phyloP scores from a whole-genome alignment of 2,113 vertebrate species.

The Verasper variegatus region DNA sequence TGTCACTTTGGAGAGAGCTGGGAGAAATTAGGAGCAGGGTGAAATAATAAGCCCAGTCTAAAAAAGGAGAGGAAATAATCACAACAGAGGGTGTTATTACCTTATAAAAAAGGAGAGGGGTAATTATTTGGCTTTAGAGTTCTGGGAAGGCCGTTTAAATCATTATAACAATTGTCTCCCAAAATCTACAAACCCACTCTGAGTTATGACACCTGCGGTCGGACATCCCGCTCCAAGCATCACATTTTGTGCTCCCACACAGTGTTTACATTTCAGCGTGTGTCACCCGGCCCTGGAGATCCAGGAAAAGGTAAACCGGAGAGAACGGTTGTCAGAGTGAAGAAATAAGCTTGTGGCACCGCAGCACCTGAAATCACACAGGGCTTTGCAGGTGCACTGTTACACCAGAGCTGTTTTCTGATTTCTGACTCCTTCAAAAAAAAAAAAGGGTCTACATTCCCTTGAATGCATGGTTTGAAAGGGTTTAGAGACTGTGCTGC shows the following conservation, averaged over 20 bases:
- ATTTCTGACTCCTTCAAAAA: not conserved
- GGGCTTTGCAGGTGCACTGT: slow-evolving; percentile 40
- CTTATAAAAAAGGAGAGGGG: slow-evolving; percentile 27
- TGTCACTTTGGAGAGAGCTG: slow-evolving; percentile 40
- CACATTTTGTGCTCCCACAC: slow-evolving; percentile 44
- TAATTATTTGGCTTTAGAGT: slow-evolving; percentile 38
- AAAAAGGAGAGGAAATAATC: slow-evolving; percentile 30
- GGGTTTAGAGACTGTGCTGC: not conserved
- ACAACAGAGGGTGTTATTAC: slow-evolving; percentile 35
- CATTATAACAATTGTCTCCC: slow-evolving; percentile 62
- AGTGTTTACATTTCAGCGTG: slow-evolving; percentile 62
- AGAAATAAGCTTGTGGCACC: slow-evolving; percentile 57
- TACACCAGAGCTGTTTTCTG: slow-evolving; percentile 12
- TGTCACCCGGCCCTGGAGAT: slow-evolving; percentile 42
- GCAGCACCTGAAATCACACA: slow-evolving; percentile 72
- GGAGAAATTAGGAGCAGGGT: slow-evolving; percentile 28
- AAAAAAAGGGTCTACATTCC: not conserved
- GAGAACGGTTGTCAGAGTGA: slow-evolving; percentile 12
- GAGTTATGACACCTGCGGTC: slow-evolving; percentile 72
- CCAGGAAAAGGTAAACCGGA: slow-evolving; percentile 42
- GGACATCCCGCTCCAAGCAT: slow-evolving; percentile 60
- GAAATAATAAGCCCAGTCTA: slow-evolving; percentile 55
- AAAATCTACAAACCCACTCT: slow-evolving; percentile 62
- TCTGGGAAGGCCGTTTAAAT: slow-evolving; percentile 49
- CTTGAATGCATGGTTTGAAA: slow-evolving; percentile 21